Conservation (phyloP, 2,888 invertebrate species). For the Aporophyla lueneburgensis region DNA sequence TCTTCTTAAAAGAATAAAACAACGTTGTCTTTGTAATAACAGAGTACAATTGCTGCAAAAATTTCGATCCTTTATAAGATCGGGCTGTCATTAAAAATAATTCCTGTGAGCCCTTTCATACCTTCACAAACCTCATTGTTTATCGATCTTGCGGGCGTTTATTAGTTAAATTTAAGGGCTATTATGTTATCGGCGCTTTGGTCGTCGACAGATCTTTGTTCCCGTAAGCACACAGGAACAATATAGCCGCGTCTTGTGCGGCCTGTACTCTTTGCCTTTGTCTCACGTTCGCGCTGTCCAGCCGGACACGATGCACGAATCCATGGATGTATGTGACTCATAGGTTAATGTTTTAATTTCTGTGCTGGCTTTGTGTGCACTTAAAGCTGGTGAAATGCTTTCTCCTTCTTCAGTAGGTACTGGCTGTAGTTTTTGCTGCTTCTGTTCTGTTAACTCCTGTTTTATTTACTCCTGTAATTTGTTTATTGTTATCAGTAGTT, state of each 20-base stretch:
- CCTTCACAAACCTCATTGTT: constrained; percentile 63
- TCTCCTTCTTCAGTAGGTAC: background rate
- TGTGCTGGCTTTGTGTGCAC: constrained; percentile 26
- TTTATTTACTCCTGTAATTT: background rate
- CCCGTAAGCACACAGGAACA: constrained; percentile 76
- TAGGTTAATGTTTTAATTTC: constrained; percentile 63
- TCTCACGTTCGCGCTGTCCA: constrained; percentile 73
- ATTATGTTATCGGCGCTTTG: constrained; percentile 74
- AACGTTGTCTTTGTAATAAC: constrained; percentile 40
- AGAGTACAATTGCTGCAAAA: constrained; percentile 56
- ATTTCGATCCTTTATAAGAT: constrained; percentile 45
- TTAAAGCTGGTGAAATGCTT: background rate
- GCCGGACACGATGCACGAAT: constrained; percentile 74
- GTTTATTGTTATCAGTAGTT: background rate
- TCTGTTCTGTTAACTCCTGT: background rate
- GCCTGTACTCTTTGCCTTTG: constrained; percentile 82
- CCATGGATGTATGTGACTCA: constrained; percentile 64
- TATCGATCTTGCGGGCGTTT: constrained; percentile 74
- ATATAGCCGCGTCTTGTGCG: constrained; percentile 80
- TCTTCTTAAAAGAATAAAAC: constrained; percentile 17
- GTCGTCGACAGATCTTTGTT: constrained; percentile 73
- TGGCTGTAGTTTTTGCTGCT: background rate
- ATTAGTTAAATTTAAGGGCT: constrained; percentile 77
- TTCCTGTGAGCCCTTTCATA: constrained; percentile 55
- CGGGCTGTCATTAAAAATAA: constrained; percentile 58